Evolutionary conservation across 2,113 vertebrate species (phyloP).

Genomic region (Promerops cafer): DNA sequence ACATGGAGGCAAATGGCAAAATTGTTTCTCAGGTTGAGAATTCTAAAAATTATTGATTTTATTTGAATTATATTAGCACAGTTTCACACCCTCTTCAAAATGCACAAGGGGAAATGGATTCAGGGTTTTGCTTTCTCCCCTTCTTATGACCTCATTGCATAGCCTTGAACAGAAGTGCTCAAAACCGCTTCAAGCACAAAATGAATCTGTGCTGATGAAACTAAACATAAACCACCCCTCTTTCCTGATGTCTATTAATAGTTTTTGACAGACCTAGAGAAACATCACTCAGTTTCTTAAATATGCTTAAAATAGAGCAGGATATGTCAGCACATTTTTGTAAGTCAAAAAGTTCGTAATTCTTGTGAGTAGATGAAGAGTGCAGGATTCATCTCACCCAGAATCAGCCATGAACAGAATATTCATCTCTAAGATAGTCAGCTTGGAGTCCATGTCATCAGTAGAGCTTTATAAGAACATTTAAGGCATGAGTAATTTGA

Average conservation of each 20-base stretch:
- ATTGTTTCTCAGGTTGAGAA: background rate
- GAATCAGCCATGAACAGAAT: background rate
- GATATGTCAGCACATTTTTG: background rate
- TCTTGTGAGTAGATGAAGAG: background rate
- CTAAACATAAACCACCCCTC: background rate
- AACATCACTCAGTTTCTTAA: conserved; percentile 5
- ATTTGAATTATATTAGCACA: background rate
- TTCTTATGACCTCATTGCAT: background rate
- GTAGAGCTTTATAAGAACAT: background rate
- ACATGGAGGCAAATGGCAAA: background rate
- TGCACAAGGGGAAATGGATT: background rate
- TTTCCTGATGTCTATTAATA: background rate
- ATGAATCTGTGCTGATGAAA: background rate
- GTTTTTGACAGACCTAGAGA: background rate
- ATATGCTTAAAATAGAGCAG: background rate
- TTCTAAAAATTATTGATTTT: conserved; percentile 1
- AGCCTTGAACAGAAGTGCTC: background rate
- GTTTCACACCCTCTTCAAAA: conserved; percentile 10
- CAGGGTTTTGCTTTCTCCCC: background rate
- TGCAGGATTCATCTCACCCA: background rate
- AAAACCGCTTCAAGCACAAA: background rate
- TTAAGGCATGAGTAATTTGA: background rate
- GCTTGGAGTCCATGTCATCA: background rate
- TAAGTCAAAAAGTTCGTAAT: background rate
- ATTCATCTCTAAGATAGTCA: background rate